phyloP scores from a whole-genome alignment of 37 sponge, comb jelly and placozoan species.

The Chondrilla cf. caribensis region DNA sequence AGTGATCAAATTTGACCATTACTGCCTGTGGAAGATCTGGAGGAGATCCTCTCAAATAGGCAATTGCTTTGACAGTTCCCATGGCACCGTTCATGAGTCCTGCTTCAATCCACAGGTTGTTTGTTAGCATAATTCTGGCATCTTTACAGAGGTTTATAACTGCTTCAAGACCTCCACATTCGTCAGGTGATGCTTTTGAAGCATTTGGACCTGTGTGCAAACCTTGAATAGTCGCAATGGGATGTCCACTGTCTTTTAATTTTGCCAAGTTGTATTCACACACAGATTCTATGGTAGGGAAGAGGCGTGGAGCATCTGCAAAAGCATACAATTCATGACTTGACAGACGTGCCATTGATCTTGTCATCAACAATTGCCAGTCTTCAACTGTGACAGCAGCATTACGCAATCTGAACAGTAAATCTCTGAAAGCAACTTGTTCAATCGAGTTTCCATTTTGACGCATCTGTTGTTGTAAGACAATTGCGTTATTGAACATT shows the following conservation, averaged over 20 bases:
- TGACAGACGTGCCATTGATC: conserved; percentile 4
- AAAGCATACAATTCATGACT: conserved; percentile 22
- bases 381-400: conserved; percentile 31
- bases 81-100: conserved; percentile 48
- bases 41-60: conserved; percentile 32
- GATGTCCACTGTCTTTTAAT: conserved; percentile 13
- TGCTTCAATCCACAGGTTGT: conserved; percentile 35
- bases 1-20: conserved; percentile 38
- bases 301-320: conserved; percentile 23
- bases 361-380: conserved; percentile 35
- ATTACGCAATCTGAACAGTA: conserved; percentile 41
- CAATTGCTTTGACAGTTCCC: conserved; percentile 35
- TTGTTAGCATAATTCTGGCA: conserved; percentile 43
- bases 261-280: conserved; percentile 34
- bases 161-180: conserved; percentile 51
- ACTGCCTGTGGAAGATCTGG: conserved; percentile 38
- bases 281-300: conserved; percentile 16
- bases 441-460: conserved; percentile 25
- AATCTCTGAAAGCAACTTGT: conserved; percentile 30
- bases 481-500: conserved; percentile 19
- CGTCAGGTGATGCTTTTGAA: conserved; percentile 45
- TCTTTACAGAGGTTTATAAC: not conserved
- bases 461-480: conserved; percentile 35
- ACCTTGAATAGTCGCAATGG: conserved; percentile 57
- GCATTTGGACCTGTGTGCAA: conserved; percentile 51